Percentiles rank a stretch among this genome's conserved stretches.
These are phyloP conservation scores for Araneus ventricosus DNA, from an alignment of 1,140 invertebrate genomes.

Conservation along the genomic window DNA sequence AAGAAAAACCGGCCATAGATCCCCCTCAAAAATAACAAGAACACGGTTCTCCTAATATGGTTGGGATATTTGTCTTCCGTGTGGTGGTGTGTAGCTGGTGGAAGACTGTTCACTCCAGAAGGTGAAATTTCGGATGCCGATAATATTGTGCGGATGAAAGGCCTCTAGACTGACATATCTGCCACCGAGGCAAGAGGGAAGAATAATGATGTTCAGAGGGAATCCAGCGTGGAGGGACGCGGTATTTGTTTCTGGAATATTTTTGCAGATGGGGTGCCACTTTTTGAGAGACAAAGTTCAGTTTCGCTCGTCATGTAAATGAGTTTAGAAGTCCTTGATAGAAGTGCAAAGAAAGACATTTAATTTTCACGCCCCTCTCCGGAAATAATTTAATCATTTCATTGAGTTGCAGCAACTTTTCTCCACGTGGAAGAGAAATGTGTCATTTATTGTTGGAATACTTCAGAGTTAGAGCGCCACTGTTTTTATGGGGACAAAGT, in stretches of 20 bases:
- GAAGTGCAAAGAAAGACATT: not conserved
- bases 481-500: too few relatives aligned
- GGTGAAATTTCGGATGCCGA: constrained; percentile 53
- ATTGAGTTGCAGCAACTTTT: too few relatives aligned
- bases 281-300: not conserved
- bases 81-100: not conserved
- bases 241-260: constrained; percentile 6
- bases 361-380: not conserved
- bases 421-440: too few relatives aligned
- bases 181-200: constrained; percentile 41
- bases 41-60: constrained; percentile 56
- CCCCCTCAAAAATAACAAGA: constrained; percentile 34
- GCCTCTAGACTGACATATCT: constrained; percentile 59
- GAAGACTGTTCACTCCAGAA: constrained; percentile 2
- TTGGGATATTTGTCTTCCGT: constrained; percentile 65
- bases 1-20: constrained; percentile 17
- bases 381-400: too few relatives aligned
- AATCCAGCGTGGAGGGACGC: not conserved
- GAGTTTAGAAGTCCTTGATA: not conserved
- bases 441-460: too few relatives aligned
- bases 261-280: not conserved
- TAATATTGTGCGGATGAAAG: constrained; percentile 62
- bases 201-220: constrained; percentile 52
- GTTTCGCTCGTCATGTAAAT: not conserved
- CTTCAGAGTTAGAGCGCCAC: too few relatives aligned